These are phyloP conservation scores for Sthenelais limicola DNA, from an alignment of 2,888 invertebrate genomes.

Conservation along the genomic window DNA sequence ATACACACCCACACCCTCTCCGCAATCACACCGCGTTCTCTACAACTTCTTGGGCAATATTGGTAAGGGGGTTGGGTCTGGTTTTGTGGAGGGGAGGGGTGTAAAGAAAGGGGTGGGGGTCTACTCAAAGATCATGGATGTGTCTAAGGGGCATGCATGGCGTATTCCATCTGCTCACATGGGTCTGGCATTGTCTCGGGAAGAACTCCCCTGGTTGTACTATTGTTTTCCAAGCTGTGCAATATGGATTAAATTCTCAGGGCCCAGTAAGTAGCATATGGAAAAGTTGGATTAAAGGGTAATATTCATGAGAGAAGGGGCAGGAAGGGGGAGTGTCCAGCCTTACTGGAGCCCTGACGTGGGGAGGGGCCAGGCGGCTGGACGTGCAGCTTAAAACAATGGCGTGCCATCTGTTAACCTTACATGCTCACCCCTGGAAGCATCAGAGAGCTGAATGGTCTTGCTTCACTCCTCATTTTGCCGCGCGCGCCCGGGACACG, in stretches of 20 bases:
- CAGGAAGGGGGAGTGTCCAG: not conserved
- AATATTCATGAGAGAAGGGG: slow-evolving; percentile 38
- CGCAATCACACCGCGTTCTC: no score
- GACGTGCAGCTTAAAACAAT: slow-evolving; percentile 19
- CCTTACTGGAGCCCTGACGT: not conserved
- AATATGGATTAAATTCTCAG: not conserved
- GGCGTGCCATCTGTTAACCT: slow-evolving; percentile 19
- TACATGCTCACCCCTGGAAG: not conserved
- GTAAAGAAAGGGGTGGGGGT: not conserved
- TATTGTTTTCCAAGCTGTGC: slow-evolving; percentile 24
- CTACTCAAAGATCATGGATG: no score
- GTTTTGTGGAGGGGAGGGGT: not conserved
- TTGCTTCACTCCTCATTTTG: no score
- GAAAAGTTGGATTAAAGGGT: slow-evolving; percentile 11
- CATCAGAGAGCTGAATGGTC: not conserved
- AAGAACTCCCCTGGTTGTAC: slow-evolving; percentile 21
- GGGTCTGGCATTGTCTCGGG: no score
- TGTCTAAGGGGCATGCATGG: no score
- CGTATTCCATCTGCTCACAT: no score
- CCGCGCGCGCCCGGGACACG: no score
- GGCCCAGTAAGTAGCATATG: slow-evolving; percentile 5
- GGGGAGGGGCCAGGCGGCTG: slow-evolving; percentile 19
- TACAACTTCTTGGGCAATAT: no score
- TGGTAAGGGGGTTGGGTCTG: not conserved
- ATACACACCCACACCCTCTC: no score